Percentiles rank a stretch among this genome's conserved stretches.
Conservation (phyloP, 1,140 invertebrate species). For the Zaprionus taronus region DNA sequence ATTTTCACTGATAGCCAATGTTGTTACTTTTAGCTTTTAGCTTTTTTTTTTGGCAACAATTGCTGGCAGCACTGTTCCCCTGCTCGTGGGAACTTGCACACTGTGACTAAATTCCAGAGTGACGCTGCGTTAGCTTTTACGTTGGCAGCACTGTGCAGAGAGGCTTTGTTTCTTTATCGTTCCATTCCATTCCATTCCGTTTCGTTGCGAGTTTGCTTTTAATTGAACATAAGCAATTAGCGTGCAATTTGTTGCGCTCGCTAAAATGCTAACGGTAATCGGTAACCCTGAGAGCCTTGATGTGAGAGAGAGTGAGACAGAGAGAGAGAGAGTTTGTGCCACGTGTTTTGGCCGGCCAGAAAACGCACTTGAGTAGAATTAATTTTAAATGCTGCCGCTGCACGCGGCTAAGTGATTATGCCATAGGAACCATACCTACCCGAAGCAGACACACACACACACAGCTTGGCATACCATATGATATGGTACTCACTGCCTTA, state of each 20-base stretch:
- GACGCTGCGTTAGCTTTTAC: not conserved
- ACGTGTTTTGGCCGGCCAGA: constrained; percentile 61
- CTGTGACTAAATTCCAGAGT: constrained; percentile 51
- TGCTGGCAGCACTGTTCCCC: not conserved
- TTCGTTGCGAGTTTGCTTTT: constrained; percentile 59
- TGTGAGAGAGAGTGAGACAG: not conserved
- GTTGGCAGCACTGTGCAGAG: constrained; percentile 12
- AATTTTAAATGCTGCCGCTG: constrained; percentile 82
- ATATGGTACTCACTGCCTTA: not conserved
- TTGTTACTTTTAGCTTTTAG: not conserved
- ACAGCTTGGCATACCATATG: not conserved
- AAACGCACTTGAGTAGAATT: constrained; percentile 84
- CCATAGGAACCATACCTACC: constrained; percentile 34
- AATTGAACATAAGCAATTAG: constrained; percentile 84
- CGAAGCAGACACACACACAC: not conserved
- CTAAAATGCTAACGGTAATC: constrained; percentile 68
- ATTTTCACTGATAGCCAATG: too few relatives aligned
- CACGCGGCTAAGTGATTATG: constrained; percentile 82
- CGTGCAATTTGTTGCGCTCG: constrained; percentile 81
- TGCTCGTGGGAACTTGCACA: constrained; percentile 49
- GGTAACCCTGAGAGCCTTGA: constrained; percentile 12
- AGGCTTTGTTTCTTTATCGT: not conserved
- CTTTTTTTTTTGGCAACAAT: not conserved
- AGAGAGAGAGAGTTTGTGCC: constrained; percentile 46
- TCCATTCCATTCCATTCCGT: constrained; percentile 23